phyloP scores from a whole-genome alignment of 2,113 vertebrate species.

The Perccottus glenii region DNA sequence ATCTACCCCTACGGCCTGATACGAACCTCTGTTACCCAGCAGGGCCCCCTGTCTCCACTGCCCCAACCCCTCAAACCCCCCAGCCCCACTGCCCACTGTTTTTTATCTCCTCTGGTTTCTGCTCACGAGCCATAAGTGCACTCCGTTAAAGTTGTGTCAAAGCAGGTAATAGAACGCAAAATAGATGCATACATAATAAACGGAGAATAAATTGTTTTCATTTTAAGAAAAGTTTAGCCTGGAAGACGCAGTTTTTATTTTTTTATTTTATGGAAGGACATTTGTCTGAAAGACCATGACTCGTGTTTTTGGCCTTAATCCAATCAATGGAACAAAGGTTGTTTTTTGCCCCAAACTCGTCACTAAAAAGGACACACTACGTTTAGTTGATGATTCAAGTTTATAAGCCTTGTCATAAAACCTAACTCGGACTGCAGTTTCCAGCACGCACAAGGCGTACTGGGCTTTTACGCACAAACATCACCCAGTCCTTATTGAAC shows the following conservation, averaged over 20 bases:
- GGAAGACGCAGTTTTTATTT: background rate
- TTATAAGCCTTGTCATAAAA: background rate
- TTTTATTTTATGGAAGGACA: background rate
- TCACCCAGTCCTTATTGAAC: background rate
- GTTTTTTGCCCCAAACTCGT: background rate
- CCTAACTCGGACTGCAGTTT: background rate
- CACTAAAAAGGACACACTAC: background rate
- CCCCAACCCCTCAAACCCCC: background rate
- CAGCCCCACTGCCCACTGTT: background rate
- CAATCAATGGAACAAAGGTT: background rate
- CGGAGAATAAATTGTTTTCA: no score
- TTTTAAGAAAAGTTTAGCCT: background rate
- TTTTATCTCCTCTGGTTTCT: background rate
- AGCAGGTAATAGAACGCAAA: background rate
- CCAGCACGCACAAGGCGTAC: background rate
- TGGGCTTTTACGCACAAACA: background rate
- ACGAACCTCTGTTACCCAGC: constrained; percentile 11
- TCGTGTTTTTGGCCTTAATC: background rate
- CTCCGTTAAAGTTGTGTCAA: background rate
- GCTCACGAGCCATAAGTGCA: background rate
- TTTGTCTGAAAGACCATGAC: background rate
- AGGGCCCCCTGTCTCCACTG: background rate
- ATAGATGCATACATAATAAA: background rate
- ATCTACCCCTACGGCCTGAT: constrained; percentile 1
- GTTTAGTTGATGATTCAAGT: constrained; percentile 4